Evolutionary conservation across 2,888 invertebrate species (phyloP).

Genomic region (Trypoxylon attenuatum): DNA sequence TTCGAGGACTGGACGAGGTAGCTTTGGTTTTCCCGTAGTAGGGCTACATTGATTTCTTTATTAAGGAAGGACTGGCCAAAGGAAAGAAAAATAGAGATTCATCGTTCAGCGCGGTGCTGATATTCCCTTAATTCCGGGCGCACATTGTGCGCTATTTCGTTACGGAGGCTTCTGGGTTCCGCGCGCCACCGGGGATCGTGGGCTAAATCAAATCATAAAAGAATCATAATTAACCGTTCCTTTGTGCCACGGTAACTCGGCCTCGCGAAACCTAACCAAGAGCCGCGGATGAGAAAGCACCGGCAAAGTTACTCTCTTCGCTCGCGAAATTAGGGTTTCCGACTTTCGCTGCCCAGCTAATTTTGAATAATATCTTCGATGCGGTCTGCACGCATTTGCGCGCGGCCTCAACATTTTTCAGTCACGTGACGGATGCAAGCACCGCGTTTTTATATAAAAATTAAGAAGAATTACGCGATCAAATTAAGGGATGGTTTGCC

Average conservation of each 20-base stretch:
- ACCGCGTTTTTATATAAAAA: not conserved
- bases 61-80: conserved; percentile 24
- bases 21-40: not conserved
- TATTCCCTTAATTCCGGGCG: conserved; percentile 69
- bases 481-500: no score
- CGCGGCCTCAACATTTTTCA: not conserved
- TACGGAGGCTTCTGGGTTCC: conserved; percentile 56
- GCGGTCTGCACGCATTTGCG: not conserved
- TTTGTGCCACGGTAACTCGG: conserved; percentile 62
- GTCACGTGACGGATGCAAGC: not conserved
- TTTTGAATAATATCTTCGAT: conserved; percentile 57
- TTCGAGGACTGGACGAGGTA: no score
- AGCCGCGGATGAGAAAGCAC: conserved; percentile 51
- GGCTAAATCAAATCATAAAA: conserved; percentile 73
- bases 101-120: conserved; percentile 68
- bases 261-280: conserved; percentile 36
- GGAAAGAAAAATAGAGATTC: conserved; percentile 49
- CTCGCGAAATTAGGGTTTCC: conserved; percentile 63
- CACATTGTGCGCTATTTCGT: conserved; percentile 69
- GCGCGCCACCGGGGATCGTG: conserved; percentile 56
- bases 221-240: conserved; percentile 73
- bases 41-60: conserved; percentile 40
- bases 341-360: conserved; percentile 59
- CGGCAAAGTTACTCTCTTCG: conserved; percentile 27
- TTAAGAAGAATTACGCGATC: no score